Conservation (phyloP, 2,888 invertebrate species). For the Hartigia nigra region DNA sequence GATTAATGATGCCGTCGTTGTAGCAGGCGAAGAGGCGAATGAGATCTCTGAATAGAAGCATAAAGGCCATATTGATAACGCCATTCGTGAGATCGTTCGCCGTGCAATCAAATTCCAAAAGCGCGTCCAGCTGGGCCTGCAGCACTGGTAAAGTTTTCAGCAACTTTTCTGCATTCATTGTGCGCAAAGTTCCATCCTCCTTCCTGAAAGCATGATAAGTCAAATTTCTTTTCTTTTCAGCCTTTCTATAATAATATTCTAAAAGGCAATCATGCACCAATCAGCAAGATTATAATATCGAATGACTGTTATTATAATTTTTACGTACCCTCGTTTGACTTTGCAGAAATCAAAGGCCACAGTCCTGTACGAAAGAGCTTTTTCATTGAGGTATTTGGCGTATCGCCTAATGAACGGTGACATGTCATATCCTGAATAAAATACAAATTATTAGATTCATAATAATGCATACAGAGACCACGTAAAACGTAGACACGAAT, state of each 20-base stretch:
- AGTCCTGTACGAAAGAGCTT: conserved; percentile 96
- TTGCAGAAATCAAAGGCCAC: conserved; percentile 99
- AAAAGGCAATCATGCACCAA: neutral
- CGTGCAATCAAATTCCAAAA: conserved; percentile 97
- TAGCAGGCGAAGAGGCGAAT: conserved; percentile 99
- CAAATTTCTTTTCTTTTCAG: too few species aligned
- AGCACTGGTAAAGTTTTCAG: conserved; percentile 96
- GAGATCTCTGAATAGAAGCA: conserved; percentile 98
- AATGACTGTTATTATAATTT: neutral
- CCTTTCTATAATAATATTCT: too few species aligned
- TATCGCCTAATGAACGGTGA: conserved; percentile 98
- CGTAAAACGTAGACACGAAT: neutral
- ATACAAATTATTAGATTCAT: neutral
- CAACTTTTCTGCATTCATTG: conserved; percentile 97
- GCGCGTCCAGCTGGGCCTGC: conserved; percentile 93
- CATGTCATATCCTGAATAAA: conserved; percentile 95
- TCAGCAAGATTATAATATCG: neutral
- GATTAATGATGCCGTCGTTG: conserved; percentile 99
- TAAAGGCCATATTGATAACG: conserved; percentile 99
- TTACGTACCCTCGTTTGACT: conserved; percentile 94
- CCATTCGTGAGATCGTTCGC: conserved; percentile 97
- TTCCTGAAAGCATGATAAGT: conserved; percentile 76
- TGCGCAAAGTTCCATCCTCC: conserved; percentile 95
- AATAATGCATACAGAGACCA: neutral
- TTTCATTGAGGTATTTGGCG: conserved; percentile 99